Percentiles rank a stretch among this genome's conserved stretches.
Evolutionary conservation across 2,888 invertebrate genomes (phyloP).

Genomic region (Zonitis immaculata): DNA sequence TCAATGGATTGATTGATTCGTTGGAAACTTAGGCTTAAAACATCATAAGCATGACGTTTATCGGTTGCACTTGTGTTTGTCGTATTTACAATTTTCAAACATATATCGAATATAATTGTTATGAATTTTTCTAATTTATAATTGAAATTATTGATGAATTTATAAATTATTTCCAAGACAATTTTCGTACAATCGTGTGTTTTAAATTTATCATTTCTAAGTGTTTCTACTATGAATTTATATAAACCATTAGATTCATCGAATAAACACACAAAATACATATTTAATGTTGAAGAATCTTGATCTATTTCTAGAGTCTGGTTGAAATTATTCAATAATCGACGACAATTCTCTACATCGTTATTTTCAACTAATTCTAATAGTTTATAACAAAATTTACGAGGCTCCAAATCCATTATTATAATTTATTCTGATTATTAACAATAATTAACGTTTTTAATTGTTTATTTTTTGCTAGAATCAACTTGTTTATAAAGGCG

Average conservation of each 20-base stretch:
- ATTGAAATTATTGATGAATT: conserved; percentile 38
- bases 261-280: conserved; percentile 36
- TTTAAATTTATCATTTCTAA: conserved; percentile 29
- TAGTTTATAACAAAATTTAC: not conserved
- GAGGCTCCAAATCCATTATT: not conserved
- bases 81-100: conserved; percentile 30
- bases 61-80: conserved; percentile 25
- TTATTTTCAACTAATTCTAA: not conserved
- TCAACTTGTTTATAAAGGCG: too few species aligned
- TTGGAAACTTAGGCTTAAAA: conserved; percentile 33
- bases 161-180: conserved; percentile 37
- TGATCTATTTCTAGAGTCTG: not conserved
- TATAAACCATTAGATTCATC: conserved; percentile 33
- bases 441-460: too few species aligned
- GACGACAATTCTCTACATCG: not conserved
- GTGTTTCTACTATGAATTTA: conserved; percentile 28
- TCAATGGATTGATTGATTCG: conserved; percentile 29
- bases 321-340: not conserved
- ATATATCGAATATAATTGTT: too few species aligned
- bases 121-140: conserved; percentile 34
- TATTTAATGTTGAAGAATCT: conserved; percentile 26
- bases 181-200: conserved; percentile 26
- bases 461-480: too few species aligned
- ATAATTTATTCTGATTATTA: too few species aligned
- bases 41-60: conserved; percentile 35